Percentiles rank a stretch among this genome's conserved stretches.
Conservation (phyloP, 2,113 vertebrate genomes). For the Nycticorax nycticorax region DNA sequence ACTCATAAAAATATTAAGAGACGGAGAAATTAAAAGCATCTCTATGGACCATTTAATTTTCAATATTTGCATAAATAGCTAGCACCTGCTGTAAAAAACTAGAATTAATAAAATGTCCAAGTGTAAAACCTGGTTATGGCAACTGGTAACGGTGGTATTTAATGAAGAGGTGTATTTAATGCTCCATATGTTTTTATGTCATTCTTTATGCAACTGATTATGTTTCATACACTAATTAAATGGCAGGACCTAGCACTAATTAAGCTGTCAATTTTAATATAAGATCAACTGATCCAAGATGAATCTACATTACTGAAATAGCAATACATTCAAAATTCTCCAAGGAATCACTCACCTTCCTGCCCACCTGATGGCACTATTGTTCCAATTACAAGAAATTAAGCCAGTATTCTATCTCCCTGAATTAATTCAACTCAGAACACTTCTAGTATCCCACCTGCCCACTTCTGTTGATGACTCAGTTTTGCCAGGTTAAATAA, state of each 20-base stretch:
- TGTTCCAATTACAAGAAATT: background rate
- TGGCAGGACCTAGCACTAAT: background rate
- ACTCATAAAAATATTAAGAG: background rate
- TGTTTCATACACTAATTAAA: background rate
- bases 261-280: background rate
- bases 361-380: constrained; percentile 58
- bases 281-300: background rate
- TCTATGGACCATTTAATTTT: background rate
- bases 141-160: background rate
- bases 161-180: background rate
- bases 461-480: background rate
- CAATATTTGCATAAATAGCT: background rate
- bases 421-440: background rate
- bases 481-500: background rate
- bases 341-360: background rate
- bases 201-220: background rate
- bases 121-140: background rate
- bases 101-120: background rate
- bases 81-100: background rate
- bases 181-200: background rate
- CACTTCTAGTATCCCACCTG: background rate
- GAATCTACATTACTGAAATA: background rate
- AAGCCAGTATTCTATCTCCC: background rate
- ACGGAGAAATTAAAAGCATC: background rate
- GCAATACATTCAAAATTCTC: background rate